A percentile compares a stretch with the other conserved stretches of the same genome.
Evolutionary conservation across 2,888 invertebrate genomes (phyloP).

Genomic region (Abrostola tripartita): DNA sequence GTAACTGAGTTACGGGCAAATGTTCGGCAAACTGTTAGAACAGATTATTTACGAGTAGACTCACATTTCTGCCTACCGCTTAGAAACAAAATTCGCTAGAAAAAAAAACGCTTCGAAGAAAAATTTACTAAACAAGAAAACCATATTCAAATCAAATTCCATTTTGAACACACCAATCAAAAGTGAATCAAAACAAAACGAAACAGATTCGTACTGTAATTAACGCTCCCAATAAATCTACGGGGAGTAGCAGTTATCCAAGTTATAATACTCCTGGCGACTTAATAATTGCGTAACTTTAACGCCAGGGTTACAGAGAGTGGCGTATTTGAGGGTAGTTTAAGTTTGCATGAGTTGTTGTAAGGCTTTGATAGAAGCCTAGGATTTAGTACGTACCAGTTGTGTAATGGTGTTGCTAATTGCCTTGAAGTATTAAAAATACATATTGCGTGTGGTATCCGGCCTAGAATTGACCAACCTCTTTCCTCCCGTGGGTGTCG

Average conservation of each 20-base stretch:
- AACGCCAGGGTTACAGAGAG: slow-evolving; percentile 38
- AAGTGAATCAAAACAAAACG: slow-evolving; percentile 43
- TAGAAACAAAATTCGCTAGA: no score
- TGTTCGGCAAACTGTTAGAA: no score
- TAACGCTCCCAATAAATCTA: slow-evolving; percentile 52
- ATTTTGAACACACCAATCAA: slow-evolving; percentile 33
- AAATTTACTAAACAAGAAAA: no score
- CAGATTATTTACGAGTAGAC: no score
- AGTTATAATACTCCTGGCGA: slow-evolving; percentile 51
- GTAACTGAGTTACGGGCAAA: no score
- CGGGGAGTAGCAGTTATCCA: slow-evolving; percentile 39
- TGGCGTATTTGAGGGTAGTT: slow-evolving; percentile 44
- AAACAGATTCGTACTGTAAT: slow-evolving; percentile 35
- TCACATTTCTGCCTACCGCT: no score
- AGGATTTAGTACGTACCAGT: background rate
- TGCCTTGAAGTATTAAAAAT: no score
- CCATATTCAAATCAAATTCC: background rate
- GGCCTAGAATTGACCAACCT: no score
- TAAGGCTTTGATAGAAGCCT: slow-evolving; percentile 6
- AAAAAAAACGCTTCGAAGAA: no score
- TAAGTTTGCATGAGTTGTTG: slow-evolving; percentile 23
- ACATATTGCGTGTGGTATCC: no score
- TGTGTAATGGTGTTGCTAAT: background rate
- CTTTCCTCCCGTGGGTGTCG: no score
- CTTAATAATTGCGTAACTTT: slow-evolving; percentile 60